Percentiles rank a stretch among this genome's conserved stretches.
Evolutionary conservation across 2,888 invertebrate genomes (phyloP).

Genomic region (Onchidella celtica): DNA sequence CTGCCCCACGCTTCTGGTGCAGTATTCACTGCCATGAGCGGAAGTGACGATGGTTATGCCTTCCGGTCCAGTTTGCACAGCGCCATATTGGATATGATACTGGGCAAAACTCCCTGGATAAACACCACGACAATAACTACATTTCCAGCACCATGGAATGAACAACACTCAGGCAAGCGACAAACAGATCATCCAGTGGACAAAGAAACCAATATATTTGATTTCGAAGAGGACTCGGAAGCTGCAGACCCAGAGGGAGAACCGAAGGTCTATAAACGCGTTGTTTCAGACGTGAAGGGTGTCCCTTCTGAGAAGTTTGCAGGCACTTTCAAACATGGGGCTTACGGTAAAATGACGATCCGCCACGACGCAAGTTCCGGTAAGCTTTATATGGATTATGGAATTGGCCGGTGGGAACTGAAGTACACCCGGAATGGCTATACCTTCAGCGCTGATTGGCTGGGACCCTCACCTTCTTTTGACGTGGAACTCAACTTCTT

Average conservation of each 20-base stretch:
- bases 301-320: conserved; percentile 42
- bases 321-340: conserved; percentile 60
- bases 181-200: too few species aligned
- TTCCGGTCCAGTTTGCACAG: conserved; percentile 67
- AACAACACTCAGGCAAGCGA: too few species aligned
- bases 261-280: not conserved
- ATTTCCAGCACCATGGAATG: conserved; percentile 68
- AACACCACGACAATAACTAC: conserved; percentile 71
- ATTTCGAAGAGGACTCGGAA: not conserved
- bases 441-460: conserved; percentile 45
- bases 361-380: conserved; percentile 48
- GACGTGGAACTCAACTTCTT: conserved; percentile 41
- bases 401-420: conserved; percentile 52
- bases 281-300: not conserved
- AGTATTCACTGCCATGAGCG: conserved; percentile 68
- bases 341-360: conserved; percentile 60
- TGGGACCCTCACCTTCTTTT: conserved; percentile 35
- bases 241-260: not conserved
- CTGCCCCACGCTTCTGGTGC: conserved; percentile 66
- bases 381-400: conserved; percentile 53
- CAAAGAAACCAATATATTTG: too few species aligned
- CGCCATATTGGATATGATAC: conserved; percentile 65
- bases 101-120: conserved; percentile 70
- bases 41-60: conserved; percentile 61
- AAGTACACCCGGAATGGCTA: not conserved